Evolutionary conservation across 2,113 vertebrate species (phyloP), one percentile per base, ranked within the genome.

Genomic region (Paramormyrops kingsleyae): DNA sequence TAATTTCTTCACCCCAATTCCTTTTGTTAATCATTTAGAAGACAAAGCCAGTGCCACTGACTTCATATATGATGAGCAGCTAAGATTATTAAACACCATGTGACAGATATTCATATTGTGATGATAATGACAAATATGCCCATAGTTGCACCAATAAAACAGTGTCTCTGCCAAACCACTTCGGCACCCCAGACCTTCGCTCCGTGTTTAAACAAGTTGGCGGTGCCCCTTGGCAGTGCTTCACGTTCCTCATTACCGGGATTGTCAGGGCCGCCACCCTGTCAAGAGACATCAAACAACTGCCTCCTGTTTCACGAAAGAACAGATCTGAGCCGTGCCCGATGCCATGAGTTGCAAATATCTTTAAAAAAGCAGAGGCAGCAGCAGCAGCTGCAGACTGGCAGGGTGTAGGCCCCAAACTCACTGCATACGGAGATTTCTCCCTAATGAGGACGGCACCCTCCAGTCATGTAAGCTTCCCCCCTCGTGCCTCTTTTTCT

Each of bases 171-270:
- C 92, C 92, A 89, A 89, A 80, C 21, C 83, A 84, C 35, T 84
- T 94, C 91, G 92, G 94, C 92, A 92, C 89, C 66, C 90, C 90
- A 88, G 88, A 87, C 87, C 90, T 93, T 92, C 90, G 90, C 52
- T 95, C 92, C 94, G 94, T 95, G 95, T 95, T 95, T 94, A 95
- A 94, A 94, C 83, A 80, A 5, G 5, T 24, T 39, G 31, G 12
- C 2, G 13, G 42, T 93, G 91, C 94, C 95, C 93, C 93, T 92
- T 87, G 90, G 93, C 94, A 91, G 89, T 89, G 90, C 92, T 93
- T 91, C 92, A 92, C 94, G 93, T 94, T 94, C 93, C 95, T 96
- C 94, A 94, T 95, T 96, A 95, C 91, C 62, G 93, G 87, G 94
- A 93, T 94, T 95, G 94, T 94, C 93, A 95, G 62, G 49, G 88